Evolutionary conservation across 2,797 vertebrate genomes (phyloP).

Genomic region (Decapterus maruadsi): DNA sequence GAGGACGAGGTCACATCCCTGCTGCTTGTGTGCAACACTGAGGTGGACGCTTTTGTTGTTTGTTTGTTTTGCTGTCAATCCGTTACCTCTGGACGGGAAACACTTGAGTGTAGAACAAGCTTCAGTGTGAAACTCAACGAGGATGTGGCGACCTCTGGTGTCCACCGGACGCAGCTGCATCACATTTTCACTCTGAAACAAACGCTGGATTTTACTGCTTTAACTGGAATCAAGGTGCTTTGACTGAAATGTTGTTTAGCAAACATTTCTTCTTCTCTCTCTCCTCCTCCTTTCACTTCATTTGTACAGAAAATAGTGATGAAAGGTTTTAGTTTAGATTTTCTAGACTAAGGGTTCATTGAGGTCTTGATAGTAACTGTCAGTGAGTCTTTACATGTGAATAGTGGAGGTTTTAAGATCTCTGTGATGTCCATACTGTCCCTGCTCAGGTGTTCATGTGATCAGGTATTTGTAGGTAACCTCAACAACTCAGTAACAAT

Average conservation of each 20-base stretch:
- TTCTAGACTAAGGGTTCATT: background rate
- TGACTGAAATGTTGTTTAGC: too few relatives aligned
- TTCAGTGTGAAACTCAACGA: background rate
- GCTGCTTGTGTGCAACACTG: constrained; percentile 38
- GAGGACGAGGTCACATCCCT: constrained; percentile 20
- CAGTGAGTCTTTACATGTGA: background rate
- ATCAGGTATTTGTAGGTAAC: background rate
- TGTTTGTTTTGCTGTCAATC: background rate
- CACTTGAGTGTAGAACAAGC: background rate
- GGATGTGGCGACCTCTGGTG: background rate
- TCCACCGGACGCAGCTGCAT: constrained; percentile 19
- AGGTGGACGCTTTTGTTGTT: background rate
- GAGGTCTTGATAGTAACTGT: background rate
- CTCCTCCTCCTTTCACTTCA: background rate
- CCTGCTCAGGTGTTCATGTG: background rate
- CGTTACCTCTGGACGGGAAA: too few relatives aligned
- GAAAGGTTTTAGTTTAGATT: background rate
- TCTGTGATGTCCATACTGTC: background rate
- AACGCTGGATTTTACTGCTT: background rate
- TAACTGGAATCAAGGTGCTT: background rate
- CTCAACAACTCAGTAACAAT: background rate
- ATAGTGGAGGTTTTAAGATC: background rate
- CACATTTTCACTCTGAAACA: background rate
- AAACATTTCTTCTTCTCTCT: background rate
- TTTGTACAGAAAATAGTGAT: background rate